A percentile compares a stretch with the other conserved stretches of the same genome.
phyloP scores from a whole-genome alignment of 2,888 invertebrate genomes.

The Portevinia maculata region DNA sequence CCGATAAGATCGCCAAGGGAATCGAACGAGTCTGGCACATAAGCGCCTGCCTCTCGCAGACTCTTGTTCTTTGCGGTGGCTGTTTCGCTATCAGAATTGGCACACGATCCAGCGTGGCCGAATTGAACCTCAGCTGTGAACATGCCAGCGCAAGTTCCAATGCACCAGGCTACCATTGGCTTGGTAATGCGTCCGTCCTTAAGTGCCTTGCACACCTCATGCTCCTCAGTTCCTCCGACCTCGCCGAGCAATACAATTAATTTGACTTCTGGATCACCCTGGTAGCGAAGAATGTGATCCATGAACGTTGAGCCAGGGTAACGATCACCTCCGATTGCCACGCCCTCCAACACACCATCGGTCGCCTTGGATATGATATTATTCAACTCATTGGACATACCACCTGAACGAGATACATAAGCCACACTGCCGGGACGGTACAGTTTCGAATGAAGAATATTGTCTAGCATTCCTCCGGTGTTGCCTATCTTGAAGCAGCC shows the following conservation, averaged over 20 bases:
- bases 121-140: constrained; percentile 97
- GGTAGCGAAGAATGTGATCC: constrained; percentile 96
- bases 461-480: constrained; percentile 99
- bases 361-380: constrained; percentile 98
- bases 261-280: constrained; percentile 92
- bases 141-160: constrained; percentile 95
- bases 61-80: constrained; percentile 96
- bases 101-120: constrained; percentile 99
- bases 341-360: constrained; percentile 98
- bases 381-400: constrained; percentile 99
- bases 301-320: constrained; percentile 99
- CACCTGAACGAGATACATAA: constrained; percentile 98
- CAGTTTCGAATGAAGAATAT: constrained; percentile 97
- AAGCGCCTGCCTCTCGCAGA: constrained; percentile 91
- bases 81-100: constrained; percentile 96
- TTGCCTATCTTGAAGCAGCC: constrained; percentile 99
- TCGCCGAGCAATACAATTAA: constrained; percentile 98
- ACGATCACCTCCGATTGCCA: constrained; percentile 98
- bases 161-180: constrained; percentile 99
- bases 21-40: constrained; percentile 97
- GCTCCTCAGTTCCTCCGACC: constrained; percentile 99
- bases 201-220: constrained; percentile 96
- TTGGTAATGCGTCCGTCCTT: constrained; percentile 92
- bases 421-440: constrained; percentile 99
- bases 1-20: constrained; percentile 91